Percentiles rank a stretch among this genome's conserved stretches.
Conservation (phyloP, 2,888 invertebrate genomes). For the Chloroclystis v-ata region DNA sequence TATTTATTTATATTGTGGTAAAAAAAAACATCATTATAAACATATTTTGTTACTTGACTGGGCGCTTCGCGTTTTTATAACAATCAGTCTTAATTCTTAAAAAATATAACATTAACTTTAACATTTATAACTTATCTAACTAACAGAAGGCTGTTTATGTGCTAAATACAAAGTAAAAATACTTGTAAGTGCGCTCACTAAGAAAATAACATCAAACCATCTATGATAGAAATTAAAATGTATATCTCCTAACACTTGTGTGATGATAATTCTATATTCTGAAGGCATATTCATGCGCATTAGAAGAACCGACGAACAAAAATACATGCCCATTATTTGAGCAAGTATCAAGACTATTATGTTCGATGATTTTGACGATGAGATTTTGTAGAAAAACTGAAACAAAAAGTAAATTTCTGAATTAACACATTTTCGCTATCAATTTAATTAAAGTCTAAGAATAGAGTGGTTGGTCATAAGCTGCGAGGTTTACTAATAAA, state of each 20-base stretch:
- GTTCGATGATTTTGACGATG: conserved; percentile 98
- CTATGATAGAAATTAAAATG: conserved; percentile 99
- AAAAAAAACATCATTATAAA: too few relatives aligned
- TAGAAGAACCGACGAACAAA: conserved; percentile 96
- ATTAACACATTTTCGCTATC: too few relatives aligned
- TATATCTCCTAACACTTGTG: conserved; percentile 93
- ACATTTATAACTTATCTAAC: conserved; percentile 34
- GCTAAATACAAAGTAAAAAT: conserved; percentile 97
- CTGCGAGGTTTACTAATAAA: too few relatives aligned
- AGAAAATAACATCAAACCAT: conserved; percentile 99
- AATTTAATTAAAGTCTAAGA: too few relatives aligned
- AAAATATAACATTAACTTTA: conserved; percentile 2
- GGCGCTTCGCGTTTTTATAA: conserved; percentile 14
- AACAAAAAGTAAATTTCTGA: conserved; percentile 30
- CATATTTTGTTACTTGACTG: too few relatives aligned
- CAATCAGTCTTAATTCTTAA: conserved; percentile 25
- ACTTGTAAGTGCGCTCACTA: conserved; percentile 96
- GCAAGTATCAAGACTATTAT: conserved; percentile 97
- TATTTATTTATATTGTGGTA: too few relatives aligned
- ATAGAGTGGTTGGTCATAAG: too few relatives aligned
- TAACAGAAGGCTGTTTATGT: conserved; percentile 89
- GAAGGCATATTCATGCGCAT: conserved; percentile 99
- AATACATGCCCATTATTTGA: conserved; percentile 99
- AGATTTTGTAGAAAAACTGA: conserved; percentile 99
- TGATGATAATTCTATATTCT: conserved; percentile 93